Base-by-base conservation (phyloP, 1,140 invertebrate genomes). In the Leptoteleia sp. region DNA sequence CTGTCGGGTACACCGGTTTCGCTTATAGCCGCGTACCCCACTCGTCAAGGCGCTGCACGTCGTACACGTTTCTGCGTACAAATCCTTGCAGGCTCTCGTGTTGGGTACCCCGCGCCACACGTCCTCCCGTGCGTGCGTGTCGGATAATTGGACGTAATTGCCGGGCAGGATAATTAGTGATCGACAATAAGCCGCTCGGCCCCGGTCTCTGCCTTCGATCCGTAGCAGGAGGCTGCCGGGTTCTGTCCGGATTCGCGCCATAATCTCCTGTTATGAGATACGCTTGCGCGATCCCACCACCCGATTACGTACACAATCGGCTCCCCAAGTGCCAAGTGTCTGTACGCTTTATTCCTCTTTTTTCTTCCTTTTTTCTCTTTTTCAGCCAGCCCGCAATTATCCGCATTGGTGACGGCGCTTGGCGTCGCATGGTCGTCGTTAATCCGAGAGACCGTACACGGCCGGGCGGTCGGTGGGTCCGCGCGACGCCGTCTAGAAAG, bases 1-100 rank as follows among this genome's bases (percentile, higher is more conserved):
- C 87, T 87, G 87, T 87, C 88, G 87, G 86, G 83, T 87, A 87
- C 87, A 89, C 87, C 88, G 86, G 86, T 89, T 88, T 89, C 83
- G 81, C 80, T 84, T 84, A 80, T 81, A 82, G 50, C 72, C 50
- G 64, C 55, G 33, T 57, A 50, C 43, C 71, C 52, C 45, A 68
- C 65, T 43, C 59, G 50, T 52, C 54, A 54, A 64, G 35, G 25
- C 37, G 22, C 62, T 22, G 19, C 29, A 27, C 25, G 27, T 11
- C 27, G 52, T 45, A 59, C n/a, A n/a, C 31, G 52, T 33, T 38
- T 27, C 33, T 25, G 29, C 45, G 52, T 50, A 54, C 29, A 11
- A 54, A 59, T 42, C 27, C 9, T n/a, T 15, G 17, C 37, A 48
- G 17, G 22, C 19, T 61, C 25, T 65, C 16, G 29, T 55, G 27